A percentile compares a stretch with the other conserved stretches of the same genome.
Conservation (phyloP, 2,888 invertebrate genomes). For the Odontomyia ornata region DNA sequence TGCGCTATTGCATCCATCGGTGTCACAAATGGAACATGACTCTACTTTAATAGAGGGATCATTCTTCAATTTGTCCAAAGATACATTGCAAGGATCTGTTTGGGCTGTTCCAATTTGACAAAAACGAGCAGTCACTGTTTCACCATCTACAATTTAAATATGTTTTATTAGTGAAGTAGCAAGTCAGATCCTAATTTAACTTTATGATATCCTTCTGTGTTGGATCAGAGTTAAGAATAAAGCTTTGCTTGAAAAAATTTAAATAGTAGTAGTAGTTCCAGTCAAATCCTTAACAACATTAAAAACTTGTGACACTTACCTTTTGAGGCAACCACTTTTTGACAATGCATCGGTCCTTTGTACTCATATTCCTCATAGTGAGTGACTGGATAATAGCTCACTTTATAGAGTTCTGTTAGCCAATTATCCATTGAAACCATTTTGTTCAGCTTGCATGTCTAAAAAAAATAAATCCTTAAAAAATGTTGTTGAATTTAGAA, state of each 20-base stretch:
- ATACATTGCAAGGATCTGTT: conserved; percentile 60
- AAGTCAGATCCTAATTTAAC: no score
- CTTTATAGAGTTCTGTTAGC: conserved; percentile 63
- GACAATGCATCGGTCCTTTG: conserved; percentile 62
- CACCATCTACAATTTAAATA: conserved; percentile 42
- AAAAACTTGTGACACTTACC: conserved; percentile 53
- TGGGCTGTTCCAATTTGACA: conserved; percentile 61
- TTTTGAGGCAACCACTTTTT: conserved; percentile 62
- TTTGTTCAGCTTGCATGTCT: conserved; percentile 61
- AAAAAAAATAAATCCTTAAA: conserved; percentile 48
- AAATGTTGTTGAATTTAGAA: no score
- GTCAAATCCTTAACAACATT: no score
- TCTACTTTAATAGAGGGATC: conserved; percentile 51
- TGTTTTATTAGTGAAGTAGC: background rate
- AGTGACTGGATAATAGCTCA: conserved; percentile 55
- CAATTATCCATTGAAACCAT: conserved; percentile 60
- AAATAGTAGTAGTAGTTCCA: no score
- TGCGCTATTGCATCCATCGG: conserved; percentile 60
- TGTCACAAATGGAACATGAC: conserved; percentile 60
- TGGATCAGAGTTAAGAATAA: no score
- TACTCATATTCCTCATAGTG: conserved; percentile 50
- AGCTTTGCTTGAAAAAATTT: no score
- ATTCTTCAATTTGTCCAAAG: conserved; percentile 56
- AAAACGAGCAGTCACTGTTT: conserved; percentile 60
- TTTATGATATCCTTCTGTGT: no score